These are phyloP conservation scores for Tragelaphus eurycerus DNA, from an alignment of 2,797 vertebrate genomes.

Conservation along the genomic window DNA sequence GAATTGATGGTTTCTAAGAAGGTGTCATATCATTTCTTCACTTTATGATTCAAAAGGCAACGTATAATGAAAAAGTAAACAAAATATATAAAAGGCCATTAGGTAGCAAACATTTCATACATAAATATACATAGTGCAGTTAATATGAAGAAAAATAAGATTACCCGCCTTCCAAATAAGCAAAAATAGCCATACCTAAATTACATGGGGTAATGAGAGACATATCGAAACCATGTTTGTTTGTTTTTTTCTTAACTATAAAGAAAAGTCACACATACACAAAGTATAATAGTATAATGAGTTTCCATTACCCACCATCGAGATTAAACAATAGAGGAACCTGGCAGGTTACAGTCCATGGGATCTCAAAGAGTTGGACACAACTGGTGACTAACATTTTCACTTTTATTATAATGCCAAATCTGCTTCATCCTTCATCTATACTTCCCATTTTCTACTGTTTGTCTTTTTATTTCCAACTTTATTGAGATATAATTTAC, in stretches of 20 bases:
- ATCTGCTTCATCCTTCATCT: neutral
- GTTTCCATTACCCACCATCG: neutral
- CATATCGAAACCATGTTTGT: neutral
- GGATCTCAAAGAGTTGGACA: neutral
- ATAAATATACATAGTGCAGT: neutral
- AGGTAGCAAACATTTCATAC: neutral
- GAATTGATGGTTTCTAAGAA: neutral
- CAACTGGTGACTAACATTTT: neutral
- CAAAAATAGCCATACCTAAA: neutral
- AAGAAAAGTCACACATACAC: neutral
- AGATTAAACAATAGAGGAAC: neutral
- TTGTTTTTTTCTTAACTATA: neutral
- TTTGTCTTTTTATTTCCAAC: neutral
- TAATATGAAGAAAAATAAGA: neutral
- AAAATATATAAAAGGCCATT: neutral
- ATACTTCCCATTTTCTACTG: neutral
- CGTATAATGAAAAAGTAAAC: neutral
- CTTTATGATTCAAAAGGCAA: neutral
- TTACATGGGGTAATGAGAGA: neutral
- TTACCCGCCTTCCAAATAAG: neutral
- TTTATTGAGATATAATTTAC: neutral
- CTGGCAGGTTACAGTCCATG: neutral
- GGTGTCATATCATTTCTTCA: neutral
- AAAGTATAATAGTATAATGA: neutral
- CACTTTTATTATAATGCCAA: neutral